A percentile compares a stretch with the other conserved stretches of the same genome.
Conservation (phyloP, 2,797 vertebrate species). For the Chaetodon trifasciatus region DNA sequence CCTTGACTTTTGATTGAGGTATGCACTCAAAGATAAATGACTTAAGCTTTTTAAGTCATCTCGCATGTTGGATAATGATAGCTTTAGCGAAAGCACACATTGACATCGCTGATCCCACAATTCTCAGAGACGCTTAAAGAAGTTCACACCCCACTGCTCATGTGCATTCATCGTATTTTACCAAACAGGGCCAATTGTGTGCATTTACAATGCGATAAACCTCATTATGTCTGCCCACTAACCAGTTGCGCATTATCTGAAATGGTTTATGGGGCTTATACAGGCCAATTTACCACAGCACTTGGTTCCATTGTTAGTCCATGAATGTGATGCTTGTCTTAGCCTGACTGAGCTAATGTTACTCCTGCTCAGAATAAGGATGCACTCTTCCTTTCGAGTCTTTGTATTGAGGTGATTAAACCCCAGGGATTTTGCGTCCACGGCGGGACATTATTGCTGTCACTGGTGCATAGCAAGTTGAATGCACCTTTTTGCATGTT, state of each 20-base stretch:
- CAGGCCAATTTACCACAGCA: conserved; percentile 80
- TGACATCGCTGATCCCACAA: conserved; percentile 35
- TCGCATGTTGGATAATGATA: conserved; percentile 60
- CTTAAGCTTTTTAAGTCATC: conserved; percentile 66
- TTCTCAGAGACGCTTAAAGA: conserved; percentile 62
- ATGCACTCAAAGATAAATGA: conserved; percentile 58
- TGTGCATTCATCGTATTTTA: conserved; percentile 74
- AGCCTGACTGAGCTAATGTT: conserved; percentile 84
- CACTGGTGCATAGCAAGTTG: conserved; percentile 79
- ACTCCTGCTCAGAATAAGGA: conserved; percentile 78
- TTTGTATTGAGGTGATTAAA: conserved; percentile 84
- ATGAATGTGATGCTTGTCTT: conserved; percentile 85
- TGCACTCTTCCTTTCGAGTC: conserved; percentile 70
- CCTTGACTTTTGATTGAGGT: conserved; percentile 75
- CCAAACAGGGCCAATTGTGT: conserved; percentile 79
- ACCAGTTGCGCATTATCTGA: conserved; percentile 82
- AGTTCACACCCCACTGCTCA: conserved; percentile 67
- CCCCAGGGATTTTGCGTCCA: conserved; percentile 78
- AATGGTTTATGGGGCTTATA: conserved; percentile 83
- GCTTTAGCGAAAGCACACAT: conserved; percentile 54
- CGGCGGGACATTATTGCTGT: conserved; percentile 77
- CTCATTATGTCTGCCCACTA: conserved; percentile 84
- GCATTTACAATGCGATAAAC: conserved; percentile 83
- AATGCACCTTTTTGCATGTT: conserved; percentile 82
- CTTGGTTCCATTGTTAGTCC: conserved; percentile 81